phyloP scores from a whole-genome alignment of 2,888 invertebrate species.

The Sthenelais limicola region DNA sequence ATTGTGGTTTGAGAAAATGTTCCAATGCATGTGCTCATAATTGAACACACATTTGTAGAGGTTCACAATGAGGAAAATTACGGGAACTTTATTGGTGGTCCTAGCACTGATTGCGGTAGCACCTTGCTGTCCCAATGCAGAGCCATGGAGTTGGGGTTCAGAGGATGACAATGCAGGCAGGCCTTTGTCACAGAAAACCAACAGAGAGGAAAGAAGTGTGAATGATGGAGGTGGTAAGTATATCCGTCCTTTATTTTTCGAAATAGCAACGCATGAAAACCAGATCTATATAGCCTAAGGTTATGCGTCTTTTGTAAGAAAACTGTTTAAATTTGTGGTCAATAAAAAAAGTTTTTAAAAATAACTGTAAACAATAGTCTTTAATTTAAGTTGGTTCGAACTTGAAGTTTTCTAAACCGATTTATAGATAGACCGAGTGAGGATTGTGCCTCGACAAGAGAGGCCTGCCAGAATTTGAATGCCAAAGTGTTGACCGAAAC shows the following conservation, averaged over 20 bases:
- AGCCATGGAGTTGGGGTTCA: neutral
- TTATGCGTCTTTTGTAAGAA: no score
- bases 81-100: neutral
- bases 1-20: no score
- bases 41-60: no score
- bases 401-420: no score
- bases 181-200: no score
- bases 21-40: no score
- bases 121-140: neutral
- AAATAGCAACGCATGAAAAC: no score
- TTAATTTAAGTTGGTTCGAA: neutral
- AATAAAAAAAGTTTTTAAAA: neutral
- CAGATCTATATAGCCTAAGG: no score
- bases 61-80: neutral
- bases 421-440: neutral
- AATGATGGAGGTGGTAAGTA: no score
- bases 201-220: neutral
- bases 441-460: constrained; percentile 13
- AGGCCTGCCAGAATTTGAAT: constrained; percentile 54
- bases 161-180: no score
- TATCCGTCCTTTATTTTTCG: no score
- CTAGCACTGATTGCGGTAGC: neutral
- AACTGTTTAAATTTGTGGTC: neutral
- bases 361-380: neutral
- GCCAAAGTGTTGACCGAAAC: constrained; percentile 77